Percentiles rank a stretch among this genome's conserved stretches.
Conservation (phyloP, 2,888 invertebrate genomes). For the Diarsia dahlii region DNA sequence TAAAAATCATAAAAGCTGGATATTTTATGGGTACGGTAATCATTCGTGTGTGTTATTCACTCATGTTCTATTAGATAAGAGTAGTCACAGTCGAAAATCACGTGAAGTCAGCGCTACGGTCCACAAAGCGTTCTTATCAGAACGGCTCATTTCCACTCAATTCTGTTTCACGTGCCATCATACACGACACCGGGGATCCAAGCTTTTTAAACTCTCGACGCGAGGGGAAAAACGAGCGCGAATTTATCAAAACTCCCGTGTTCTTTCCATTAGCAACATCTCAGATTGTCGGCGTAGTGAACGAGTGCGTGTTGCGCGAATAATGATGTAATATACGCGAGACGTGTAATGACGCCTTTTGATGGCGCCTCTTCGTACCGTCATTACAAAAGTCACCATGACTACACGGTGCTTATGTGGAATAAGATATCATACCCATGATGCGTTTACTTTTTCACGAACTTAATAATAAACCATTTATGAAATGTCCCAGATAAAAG, state of each 20-base stretch:
- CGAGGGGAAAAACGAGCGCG: constrained; percentile 77
- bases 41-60: constrained; percentile 16
- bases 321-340: constrained; percentile 86
- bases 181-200: constrained; percentile 72
- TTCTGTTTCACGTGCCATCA: constrained; percentile 80
- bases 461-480: constrained; percentile 69
- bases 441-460: constrained; percentile 76
- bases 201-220: constrained; percentile 78
- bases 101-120: constrained; percentile 62
- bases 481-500: constrained; percentile 50
- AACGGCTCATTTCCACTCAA: constrained; percentile 85
- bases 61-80: constrained; percentile 16
- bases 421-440: constrained; percentile 81
- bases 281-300: constrained; percentile 85
- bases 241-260: constrained; percentile 87
- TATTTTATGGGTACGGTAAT: background rate
- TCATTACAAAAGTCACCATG: constrained; percentile 86
- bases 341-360: constrained; percentile 85
- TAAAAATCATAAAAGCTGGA: background rate
- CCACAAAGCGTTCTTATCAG: constrained; percentile 80
- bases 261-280: constrained; percentile 88
- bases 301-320: constrained; percentile 79
- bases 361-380: constrained; percentile 79
- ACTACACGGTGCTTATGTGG: constrained; percentile 75
- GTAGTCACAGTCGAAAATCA: constrained; percentile 53